Conservation (phyloP, 2,113 vertebrate genomes). For the Perccottus glenii region DNA sequence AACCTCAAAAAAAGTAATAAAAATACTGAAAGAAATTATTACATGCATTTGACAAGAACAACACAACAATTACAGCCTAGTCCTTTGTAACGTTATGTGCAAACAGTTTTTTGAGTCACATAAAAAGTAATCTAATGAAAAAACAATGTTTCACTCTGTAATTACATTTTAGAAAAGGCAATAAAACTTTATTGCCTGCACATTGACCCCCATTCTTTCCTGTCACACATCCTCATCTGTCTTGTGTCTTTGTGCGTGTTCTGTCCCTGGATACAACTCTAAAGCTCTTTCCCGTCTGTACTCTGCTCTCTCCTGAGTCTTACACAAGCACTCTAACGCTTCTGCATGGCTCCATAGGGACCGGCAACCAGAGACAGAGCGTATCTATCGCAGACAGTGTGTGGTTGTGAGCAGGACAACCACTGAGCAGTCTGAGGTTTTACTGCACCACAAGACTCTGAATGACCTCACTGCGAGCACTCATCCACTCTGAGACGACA, state of each 20-base stretch:
- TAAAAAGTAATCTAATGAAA: constrained; percentile 32
- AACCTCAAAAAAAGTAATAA: constrained; percentile 11
- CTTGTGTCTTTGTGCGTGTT: constrained; percentile 3
- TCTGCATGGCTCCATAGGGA: constrained; percentile 55
- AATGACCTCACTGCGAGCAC: constrained; percentile 56
- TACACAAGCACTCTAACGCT: constrained; percentile 50
- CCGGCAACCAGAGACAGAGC: constrained; percentile 51
- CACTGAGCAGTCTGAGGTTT: constrained; percentile 56
- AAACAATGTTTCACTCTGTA: constrained; percentile 38
- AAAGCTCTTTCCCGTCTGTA: constrained; percentile 44
- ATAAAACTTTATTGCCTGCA: constrained; percentile 47
- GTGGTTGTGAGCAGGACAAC: constrained; percentile 52
- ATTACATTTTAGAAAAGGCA: constrained; percentile 50
- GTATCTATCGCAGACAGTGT: constrained; percentile 51
- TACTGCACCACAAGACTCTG: constrained; percentile 49
- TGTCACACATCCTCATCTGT: constrained; percentile 39
- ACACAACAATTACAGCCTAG: not conserved
- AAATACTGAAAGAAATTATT: not conserved
- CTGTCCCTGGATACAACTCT: constrained; percentile 20
- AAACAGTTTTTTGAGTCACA: constrained; percentile 24
- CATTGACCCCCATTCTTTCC: constrained; percentile 39
- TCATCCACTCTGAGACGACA: constrained; percentile 39
- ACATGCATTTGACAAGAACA: not conserved
- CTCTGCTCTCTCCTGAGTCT: constrained; percentile 54
- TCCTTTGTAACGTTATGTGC: constrained; percentile 5